Conservation (phyloP, 2,888 invertebrate genomes). For the Achlya flavicornis region DNA sequence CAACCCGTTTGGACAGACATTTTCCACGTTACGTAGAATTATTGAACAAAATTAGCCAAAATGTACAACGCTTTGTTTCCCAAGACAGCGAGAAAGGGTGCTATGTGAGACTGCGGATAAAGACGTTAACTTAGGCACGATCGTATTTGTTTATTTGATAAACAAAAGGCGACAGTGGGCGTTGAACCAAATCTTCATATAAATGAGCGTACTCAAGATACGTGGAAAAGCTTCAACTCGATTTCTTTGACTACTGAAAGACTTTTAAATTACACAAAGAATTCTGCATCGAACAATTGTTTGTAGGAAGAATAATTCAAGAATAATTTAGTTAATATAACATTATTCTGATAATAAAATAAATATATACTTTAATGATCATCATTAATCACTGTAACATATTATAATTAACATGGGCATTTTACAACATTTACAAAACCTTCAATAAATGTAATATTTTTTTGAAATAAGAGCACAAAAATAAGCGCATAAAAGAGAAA, state of each 20-base stretch:
- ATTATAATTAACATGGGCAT: too few relatives aligned
- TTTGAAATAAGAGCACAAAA: too few relatives aligned
- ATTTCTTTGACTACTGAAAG: neutral
- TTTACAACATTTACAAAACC: too few relatives aligned
- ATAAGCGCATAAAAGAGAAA: neutral
- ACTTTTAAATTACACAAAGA: neutral
- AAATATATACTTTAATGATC: too few relatives aligned
- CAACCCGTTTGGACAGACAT: slow-evolving; percentile 49
- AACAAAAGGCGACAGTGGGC: slow-evolving; percentile 12
- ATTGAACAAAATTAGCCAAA: slow-evolving; percentile 45
- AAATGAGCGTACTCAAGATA: slow-evolving; percentile 11
- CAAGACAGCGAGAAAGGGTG: slow-evolving; percentile 26
- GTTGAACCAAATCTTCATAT: slow-evolving; percentile 6
- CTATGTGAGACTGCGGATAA: slow-evolving; percentile 30
- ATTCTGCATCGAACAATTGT: neutral
- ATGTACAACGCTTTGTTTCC: slow-evolving; percentile 41
- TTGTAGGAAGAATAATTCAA: too few relatives aligned
- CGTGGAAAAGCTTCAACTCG: neutral
- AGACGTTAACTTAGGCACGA: slow-evolving; percentile 17
- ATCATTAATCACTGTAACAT: too few relatives aligned
- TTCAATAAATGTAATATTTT: too few relatives aligned
- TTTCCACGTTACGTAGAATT: slow-evolving; percentile 48
- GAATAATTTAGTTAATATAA: too few relatives aligned
- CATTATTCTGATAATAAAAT: too few relatives aligned
- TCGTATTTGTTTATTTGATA: slow-evolving; percentile 14